These are phyloP conservation scores for Microcebus ravelobensis DNA, from an alignment of 2,113 vertebrate genomes.

Conservation along the genomic window DNA sequence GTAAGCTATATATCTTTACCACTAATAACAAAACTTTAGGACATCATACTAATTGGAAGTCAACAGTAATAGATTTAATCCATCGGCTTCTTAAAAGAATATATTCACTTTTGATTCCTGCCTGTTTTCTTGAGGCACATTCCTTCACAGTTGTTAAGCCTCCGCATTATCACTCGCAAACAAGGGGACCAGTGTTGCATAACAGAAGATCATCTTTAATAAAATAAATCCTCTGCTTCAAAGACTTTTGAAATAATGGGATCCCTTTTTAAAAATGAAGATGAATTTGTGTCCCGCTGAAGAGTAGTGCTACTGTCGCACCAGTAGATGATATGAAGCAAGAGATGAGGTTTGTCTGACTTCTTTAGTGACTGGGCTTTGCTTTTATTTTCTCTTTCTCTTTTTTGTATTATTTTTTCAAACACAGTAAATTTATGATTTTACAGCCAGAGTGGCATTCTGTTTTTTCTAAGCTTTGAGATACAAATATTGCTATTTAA, in stretches of 20 bases:
- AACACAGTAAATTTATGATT: neutral
- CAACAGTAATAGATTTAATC: neutral
- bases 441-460: neutral
- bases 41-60: constrained; percentile 23
- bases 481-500: constrained; percentile 48
- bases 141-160: constrained; percentile 41
- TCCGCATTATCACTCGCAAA: neutral
- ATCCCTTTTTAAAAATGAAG: constrained; percentile 54
- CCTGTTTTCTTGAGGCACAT: constrained; percentile 28
- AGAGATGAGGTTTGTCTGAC: neutral
- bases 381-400: neutral
- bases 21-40: constrained; percentile 30
- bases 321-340: neutral
- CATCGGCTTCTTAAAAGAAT: neutral
- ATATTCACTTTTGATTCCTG: neutral
- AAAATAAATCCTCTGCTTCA: constrained; percentile 54
- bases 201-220: constrained; percentile 22
- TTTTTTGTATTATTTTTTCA: neutral
- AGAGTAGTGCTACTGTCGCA: neutral
- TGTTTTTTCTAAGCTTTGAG: constrained; percentile 57
- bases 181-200: neutral
- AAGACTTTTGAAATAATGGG: neutral
- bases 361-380: neutral
- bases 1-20: neutral
- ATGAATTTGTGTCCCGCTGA: neutral